phyloP scores from a whole-genome alignment of 2,113 vertebrate genomes.

The Irena cyanogastra region DNA sequence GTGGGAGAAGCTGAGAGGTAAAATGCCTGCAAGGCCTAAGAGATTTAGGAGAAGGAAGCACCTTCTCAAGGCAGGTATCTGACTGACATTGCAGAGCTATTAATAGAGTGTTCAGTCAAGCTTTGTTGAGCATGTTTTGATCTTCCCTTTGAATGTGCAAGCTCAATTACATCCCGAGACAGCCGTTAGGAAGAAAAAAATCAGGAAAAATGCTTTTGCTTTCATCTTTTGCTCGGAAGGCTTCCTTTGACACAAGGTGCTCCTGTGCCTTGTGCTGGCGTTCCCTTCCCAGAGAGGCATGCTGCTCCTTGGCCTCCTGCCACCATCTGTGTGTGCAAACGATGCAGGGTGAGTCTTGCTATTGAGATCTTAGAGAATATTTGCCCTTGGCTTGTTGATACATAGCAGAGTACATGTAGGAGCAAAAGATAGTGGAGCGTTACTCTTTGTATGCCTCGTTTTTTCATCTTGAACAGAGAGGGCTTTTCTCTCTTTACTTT shows the following conservation, averaged over 20 bases:
- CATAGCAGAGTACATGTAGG: slow-evolving; percentile 18
- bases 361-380: slow-evolving; percentile 36
- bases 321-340: background rate
- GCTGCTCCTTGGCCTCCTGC: slow-evolving; percentile 32
- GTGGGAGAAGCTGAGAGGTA: background rate
- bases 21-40: background rate
- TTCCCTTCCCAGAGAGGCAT: background rate
- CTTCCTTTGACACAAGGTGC: slow-evolving; percentile 18
- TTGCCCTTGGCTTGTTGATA: slow-evolving; percentile 52
- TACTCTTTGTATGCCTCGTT: background rate
- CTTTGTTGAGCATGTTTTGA: slow-evolving; percentile 52
- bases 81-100: slow-evolving; percentile 18
- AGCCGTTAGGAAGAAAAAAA: background rate
- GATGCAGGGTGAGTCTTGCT: slow-evolving; percentile 17
- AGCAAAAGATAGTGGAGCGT: background rate
- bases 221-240: slow-evolving; percentile 48
- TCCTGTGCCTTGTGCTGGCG: background rate
- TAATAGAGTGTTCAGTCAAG: slow-evolving; percentile 20
- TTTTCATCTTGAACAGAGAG: background rate
- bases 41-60: slow-evolving; percentile 20
- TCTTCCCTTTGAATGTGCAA: slow-evolving; percentile 27
- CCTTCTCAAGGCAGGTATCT: background rate
- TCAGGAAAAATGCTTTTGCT: slow-evolving; percentile 9
- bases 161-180: slow-evolving; percentile 46
- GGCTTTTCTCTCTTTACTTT: background rate